Conservation (phyloP, 2,888 invertebrate genomes). For the Dyspetes luteomarginatus region DNA sequence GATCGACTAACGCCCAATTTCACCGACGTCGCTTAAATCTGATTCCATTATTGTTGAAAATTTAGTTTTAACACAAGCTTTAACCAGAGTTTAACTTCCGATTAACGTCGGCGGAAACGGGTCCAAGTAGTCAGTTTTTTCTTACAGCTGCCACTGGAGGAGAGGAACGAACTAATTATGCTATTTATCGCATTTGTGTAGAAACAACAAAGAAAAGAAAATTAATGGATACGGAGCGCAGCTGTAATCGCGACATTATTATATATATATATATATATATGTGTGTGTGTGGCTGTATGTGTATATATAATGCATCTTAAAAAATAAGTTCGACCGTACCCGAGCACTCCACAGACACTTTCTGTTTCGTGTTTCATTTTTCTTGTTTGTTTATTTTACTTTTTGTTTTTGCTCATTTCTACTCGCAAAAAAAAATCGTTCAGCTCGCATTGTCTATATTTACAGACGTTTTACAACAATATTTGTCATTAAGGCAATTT, state of each 20-base stretch:
- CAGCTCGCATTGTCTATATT: conserved; percentile 80
- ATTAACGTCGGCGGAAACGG: too few relatives aligned
- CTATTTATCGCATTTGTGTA: conserved; percentile 71
- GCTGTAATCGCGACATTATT: conserved; percentile 43
- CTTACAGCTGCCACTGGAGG: conserved; percentile 74
- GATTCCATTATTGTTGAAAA: too few relatives aligned
- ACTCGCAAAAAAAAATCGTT: conserved; percentile 55
- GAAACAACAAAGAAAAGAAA: conserved; percentile 56
- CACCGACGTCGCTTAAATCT: too few relatives aligned
- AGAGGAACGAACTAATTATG: conserved; percentile 74
- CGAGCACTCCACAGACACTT: conserved; percentile 73
- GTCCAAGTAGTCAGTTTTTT: conserved; percentile 66
- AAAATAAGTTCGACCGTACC: conserved; percentile 73
- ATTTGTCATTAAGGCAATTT: conserved; percentile 82
- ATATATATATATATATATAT: conserved; percentile 60
- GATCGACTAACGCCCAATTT: too few relatives aligned
- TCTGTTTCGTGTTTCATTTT: conserved; percentile 58
- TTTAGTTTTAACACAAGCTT: too few relatives aligned
- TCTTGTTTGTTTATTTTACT: conserved; percentile 27
- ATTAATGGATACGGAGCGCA: conserved; percentile 74
- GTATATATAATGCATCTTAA: conserved; percentile 74
- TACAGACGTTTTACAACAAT: conserved; percentile 75
- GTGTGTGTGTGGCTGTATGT: conserved; percentile 33
- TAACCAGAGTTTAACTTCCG: too few relatives aligned
- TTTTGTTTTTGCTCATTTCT: not conserved